phyloP scores from a whole-genome alignment of 2,797 vertebrate genomes.

The Allobates femoralis region DNA sequence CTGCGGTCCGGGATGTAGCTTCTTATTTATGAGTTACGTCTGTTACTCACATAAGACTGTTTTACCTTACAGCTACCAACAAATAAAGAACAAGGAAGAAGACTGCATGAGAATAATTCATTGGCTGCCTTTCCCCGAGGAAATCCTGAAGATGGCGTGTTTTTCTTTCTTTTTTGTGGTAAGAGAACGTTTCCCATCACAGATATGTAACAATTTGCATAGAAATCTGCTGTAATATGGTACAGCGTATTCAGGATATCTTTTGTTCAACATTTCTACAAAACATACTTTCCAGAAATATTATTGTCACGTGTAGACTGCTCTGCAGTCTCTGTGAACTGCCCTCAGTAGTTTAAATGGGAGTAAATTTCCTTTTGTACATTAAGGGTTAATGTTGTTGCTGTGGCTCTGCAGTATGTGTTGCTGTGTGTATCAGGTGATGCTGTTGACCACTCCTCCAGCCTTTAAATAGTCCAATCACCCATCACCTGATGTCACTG shows the following conservation, averaged over 20 bases:
- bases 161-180: slow-evolving; percentile 54
- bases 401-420: no score
- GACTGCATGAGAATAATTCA: slow-evolving; percentile 16
- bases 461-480: no score
- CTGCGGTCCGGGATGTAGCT: not conserved
- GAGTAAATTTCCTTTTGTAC: no score
- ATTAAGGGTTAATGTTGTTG: no score
- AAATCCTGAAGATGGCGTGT: slow-evolving; percentile 43
- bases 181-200: not conserved
- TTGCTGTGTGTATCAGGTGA: no score
- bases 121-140: not conserved
- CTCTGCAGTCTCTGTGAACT: no score
- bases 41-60: not conserved
- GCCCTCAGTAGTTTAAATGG: no score
- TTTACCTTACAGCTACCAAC: slow-evolving; percentile 17
- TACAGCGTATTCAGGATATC: not conserved
- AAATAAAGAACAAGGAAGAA: slow-evolving; percentile 9
- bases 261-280: not conserved
- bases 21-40: not conserved
- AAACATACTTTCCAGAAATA: not conserved
- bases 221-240: not conserved
- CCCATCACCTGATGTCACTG: no score
- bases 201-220: not conserved
- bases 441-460: no score
- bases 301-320: not conserved